Percentiles rank a stretch among this genome's conserved stretches.
phyloP scores from a whole-genome alignment of 2,797 vertebrate species.

The Pangasius sanitwongsei region DNA sequence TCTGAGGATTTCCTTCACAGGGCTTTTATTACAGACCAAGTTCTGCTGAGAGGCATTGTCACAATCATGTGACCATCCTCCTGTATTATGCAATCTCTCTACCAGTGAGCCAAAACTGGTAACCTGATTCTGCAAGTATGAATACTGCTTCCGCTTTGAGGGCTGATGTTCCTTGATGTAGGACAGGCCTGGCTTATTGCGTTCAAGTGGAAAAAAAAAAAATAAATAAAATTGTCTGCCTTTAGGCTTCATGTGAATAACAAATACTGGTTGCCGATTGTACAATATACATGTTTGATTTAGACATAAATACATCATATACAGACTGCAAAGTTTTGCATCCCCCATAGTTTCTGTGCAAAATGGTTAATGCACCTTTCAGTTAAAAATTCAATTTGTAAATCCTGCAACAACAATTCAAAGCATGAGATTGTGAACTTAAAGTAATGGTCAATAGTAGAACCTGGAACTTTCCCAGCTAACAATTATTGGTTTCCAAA shows the following conservation, averaged over 20 bases:
- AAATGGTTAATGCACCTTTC: not conserved
- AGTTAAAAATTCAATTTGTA: not conserved
- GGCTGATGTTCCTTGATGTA: not conserved
- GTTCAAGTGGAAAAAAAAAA: too few relatives aligned
- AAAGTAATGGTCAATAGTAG: too few relatives aligned
- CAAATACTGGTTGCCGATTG: too few relatives aligned
- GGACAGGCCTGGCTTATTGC: not conserved
- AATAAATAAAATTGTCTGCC: not conserved
- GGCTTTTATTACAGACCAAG: not conserved
- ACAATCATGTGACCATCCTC: constrained; percentile 63
- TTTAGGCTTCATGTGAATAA: not conserved
- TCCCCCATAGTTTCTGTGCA: not conserved
- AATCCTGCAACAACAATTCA: not conserved
- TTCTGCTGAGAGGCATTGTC: constrained; percentile 56
- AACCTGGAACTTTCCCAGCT: not conserved
- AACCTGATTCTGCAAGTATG: constrained; percentile 41
- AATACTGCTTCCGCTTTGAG: not conserved
- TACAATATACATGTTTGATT: not conserved
- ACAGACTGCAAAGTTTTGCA: not conserved
- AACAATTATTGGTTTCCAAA: not conserved
- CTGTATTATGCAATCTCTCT: constrained; percentile 63
- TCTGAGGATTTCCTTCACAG: not conserved
- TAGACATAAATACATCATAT: not conserved
- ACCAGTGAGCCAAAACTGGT: constrained; percentile 57
- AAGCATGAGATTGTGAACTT: not conserved